Evolutionary conservation across 2,113 vertebrate species (phyloP), one percentile per base, ranked within the genome.

Genomic region (Tupaia tana): DNA sequence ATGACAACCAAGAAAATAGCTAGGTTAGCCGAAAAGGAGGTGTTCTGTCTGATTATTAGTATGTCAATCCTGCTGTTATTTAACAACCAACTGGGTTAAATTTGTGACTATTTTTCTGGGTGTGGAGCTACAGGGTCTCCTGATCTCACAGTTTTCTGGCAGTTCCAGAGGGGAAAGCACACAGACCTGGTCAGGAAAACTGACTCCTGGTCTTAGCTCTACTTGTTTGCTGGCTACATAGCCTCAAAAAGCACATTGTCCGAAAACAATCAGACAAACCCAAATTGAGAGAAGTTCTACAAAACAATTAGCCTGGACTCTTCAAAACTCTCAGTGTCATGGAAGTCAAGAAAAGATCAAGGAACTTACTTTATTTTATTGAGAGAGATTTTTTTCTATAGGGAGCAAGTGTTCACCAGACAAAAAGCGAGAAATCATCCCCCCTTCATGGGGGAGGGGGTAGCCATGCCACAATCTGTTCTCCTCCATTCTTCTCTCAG

Each of bases 161-260:
- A 27, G 25, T 77, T 94, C 95, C 96, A 71, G 94, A 71, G 61
- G 94, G 75, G 13, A 75, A 92, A 34, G 22, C 34, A 5, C 10
- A 82, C 20, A 67, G 66, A 89, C 22, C 63, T 3, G 34, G 78
- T 95, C 81, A 66, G 25, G 25, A 90, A 71, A 52, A 16, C 19
- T n/a, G 7, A 22, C 2, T 58, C 43, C 56, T 58, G 70, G 9
- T 56, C 70, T 80, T 56, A 80, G 58, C 34, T 67, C 58, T 91
- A 52, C 71, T 0, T 0, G 80, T 83, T 96, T 77, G 58, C n/a
- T 75, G 43, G 63, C 25, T 0, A 20, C 79, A 6, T 1, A 0
- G 0, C 1, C 91, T 24, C 69, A 79, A 81, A 29, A 69, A 0
- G 71, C 29, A 70, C 1, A 1, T 3, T 90, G 12, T 43, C 81